Conservation (phyloP, 2,888 invertebrate species). For the Loripinus fragilis region DNA sequence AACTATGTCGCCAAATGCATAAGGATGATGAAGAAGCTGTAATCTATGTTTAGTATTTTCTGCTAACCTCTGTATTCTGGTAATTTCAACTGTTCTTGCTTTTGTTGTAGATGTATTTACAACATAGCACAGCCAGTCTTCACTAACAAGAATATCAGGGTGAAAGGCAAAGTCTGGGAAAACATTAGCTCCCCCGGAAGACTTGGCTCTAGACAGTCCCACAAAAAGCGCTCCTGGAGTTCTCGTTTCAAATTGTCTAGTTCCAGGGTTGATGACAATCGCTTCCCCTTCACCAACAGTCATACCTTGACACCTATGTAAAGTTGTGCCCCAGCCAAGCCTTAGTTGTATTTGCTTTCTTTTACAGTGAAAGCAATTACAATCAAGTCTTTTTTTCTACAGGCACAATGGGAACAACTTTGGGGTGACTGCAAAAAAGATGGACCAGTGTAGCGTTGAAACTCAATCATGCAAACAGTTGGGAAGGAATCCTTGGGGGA, state of each 20-base stretch:
- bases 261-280: conserved; percentile 58
- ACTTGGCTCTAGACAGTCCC: conserved; percentile 60
- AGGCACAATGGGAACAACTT: conserved; percentile 50
- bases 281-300: conserved; percentile 58
- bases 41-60: no score
- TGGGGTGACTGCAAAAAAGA: conserved; percentile 43
- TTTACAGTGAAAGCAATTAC: conserved; percentile 46
- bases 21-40: no score
- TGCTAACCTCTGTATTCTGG: no score
- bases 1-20: no score
- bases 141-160: conserved; percentile 48
- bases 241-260: conserved; percentile 46
- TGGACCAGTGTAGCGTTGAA: conserved; percentile 61
- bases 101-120: conserved; percentile 42
- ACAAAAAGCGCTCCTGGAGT: conserved; percentile 60
- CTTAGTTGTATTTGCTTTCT: conserved; percentile 53
- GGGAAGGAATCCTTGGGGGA: no score
- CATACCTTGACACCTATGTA: conserved; percentile 65
- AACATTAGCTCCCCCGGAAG: conserved; percentile 40
- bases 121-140: conserved; percentile 52
- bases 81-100: no score
- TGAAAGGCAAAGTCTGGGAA: conserved; percentile 62
- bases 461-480: neutral
- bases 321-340: conserved; percentile 61
- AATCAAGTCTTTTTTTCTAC: conserved; percentile 53